phyloP scores from a whole-genome alignment of 1,140 invertebrate species.

The Apis laboriosa region DNA sequence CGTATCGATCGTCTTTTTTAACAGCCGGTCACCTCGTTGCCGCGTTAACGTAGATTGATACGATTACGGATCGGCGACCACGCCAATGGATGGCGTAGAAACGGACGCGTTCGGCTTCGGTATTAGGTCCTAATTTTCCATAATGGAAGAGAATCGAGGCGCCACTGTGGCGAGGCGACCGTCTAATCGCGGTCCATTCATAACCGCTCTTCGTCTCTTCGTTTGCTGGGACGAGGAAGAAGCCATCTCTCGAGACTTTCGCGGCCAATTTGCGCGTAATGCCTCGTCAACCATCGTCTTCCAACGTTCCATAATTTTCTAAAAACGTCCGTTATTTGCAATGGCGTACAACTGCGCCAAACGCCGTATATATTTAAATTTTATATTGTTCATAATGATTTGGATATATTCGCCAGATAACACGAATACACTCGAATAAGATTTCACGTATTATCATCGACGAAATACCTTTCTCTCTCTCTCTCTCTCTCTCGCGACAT shows the following conservation, averaged over 20 bases:
- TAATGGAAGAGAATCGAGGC: slow-evolving; percentile 71
- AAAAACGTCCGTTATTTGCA: no score
- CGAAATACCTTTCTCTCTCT: no score
- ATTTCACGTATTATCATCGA: no score
- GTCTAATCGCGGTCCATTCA: slow-evolving; percentile 69
- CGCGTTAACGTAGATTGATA: neutral
- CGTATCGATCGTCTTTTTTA: slow-evolving; percentile 40
- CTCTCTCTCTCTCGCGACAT: no score
- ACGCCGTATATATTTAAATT: no score
- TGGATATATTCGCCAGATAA: no score
- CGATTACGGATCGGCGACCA: neutral
- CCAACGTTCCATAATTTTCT: slow-evolving; percentile 11
- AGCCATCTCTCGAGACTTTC: slow-evolving; percentile 50
- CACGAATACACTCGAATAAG: no score
- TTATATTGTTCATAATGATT: no score
- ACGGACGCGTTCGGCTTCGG: slow-evolving; percentile 48
- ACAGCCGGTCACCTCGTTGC: neutral
- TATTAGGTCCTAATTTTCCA: slow-evolving; percentile 73
- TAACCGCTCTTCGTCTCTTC: slow-evolving; percentile 50
- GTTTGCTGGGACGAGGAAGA: neutral
- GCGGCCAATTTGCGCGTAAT: slow-evolving; percentile 49
- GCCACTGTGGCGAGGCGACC: slow-evolving; percentile 64
- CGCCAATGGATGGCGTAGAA: slow-evolving; percentile 49
- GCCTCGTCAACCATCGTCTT: slow-evolving; percentile 16
- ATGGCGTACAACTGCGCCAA: no score